Conservation (phyloP, 2,113 vertebrate genomes). For the Ptilorrhoa leucosticta region DNA sequence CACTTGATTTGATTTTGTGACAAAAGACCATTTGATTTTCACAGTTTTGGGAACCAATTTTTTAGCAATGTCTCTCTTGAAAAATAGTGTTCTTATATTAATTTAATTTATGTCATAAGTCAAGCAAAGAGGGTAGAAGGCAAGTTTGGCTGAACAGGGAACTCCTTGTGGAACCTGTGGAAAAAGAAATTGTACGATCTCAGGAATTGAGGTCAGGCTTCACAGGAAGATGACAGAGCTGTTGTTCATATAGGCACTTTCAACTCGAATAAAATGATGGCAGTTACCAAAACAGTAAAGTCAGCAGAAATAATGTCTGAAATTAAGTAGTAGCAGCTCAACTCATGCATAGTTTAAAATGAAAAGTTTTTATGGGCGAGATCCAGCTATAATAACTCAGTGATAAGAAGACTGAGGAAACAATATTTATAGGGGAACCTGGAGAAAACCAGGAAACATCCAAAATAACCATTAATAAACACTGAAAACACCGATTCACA, state of each 20-base stretch:
- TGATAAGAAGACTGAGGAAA: not conserved
- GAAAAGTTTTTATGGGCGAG: not conserved
- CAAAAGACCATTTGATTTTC: not conserved
- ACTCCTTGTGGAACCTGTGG: not conserved
- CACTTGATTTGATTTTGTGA: not conserved
- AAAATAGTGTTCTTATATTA: not conserved
- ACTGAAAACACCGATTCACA: not conserved
- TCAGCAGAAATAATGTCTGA: not conserved
- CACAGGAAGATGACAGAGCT: not conserved
- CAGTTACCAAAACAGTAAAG: not conserved
- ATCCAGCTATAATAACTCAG: not conserved
- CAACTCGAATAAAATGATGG: not conserved
- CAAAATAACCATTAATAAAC: not conserved
- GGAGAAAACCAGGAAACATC: not conserved
- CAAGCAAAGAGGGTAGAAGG: not conserved
- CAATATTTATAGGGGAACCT: not conserved
- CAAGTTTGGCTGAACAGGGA: not conserved
- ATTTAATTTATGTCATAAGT: not conserved
- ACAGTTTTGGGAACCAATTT: not conserved
- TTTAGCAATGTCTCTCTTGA: not conserved
- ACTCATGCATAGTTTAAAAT: not conserved
- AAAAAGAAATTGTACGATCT: not conserved
- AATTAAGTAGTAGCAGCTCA: not conserved
- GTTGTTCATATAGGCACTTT: not conserved
- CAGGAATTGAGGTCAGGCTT: not conserved